phyloP scores from a whole-genome alignment of 2,797 vertebrate species.

The Florisuga fusca region DNA sequence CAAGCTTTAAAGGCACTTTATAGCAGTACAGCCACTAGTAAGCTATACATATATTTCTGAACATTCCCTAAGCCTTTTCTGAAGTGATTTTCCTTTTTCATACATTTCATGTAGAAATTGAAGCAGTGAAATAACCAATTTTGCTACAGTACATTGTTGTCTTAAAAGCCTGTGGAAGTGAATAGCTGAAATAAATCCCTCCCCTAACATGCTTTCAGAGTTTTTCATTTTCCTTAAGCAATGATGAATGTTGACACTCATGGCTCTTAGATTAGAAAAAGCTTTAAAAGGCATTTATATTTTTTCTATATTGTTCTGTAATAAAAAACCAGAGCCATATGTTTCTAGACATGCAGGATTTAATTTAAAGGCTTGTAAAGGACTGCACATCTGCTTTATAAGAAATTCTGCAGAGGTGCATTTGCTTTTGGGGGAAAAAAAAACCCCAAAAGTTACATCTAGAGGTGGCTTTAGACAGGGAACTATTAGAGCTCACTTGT shows the following conservation, averaged over 20 bases:
- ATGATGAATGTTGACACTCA: background rate
- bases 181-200: constrained; percentile 42
- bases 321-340: background rate
- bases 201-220: background rate
- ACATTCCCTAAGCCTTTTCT: background rate
- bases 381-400: background rate
- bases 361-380: constrained; percentile 30
- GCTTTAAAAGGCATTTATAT: background rate
- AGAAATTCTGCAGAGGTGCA: background rate
- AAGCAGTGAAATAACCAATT: background rate
- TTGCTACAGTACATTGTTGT: background rate
- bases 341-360: background rate
- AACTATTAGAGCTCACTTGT: background rate
- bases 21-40: background rate
- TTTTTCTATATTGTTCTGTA: background rate
- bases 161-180: constrained; percentile 23
- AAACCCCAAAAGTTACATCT: background rate
- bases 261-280: constrained; percentile 21
- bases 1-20: background rate
- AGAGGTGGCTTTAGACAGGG: background rate
- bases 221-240: background rate
- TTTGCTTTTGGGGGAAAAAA: background rate
- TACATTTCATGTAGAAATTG: background rate
- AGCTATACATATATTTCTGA: background rate
- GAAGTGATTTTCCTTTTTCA: background rate